These are phyloP conservation scores for Garrulus glandarius DNA, from an alignment of 2,797 vertebrate species.

Conservation along the genomic window DNA sequence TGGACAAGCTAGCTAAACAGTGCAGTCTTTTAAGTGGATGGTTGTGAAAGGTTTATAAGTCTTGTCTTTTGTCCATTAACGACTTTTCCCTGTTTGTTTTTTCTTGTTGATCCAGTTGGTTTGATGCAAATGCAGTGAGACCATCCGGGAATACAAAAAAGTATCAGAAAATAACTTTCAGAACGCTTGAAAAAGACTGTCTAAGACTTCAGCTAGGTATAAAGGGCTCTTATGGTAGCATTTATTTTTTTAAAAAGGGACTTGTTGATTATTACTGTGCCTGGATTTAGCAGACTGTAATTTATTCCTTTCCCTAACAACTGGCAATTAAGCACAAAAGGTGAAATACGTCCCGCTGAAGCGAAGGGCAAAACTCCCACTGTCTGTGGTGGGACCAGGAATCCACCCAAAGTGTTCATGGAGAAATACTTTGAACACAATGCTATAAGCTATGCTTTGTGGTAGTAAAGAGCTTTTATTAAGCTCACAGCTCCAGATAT, in stretches of 20 bases:
- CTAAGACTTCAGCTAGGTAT: background rate
- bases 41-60: slow-evolving; percentile 40
- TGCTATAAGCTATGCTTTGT: background rate
- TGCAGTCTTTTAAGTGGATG: slow-evolving; percentile 15
- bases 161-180: slow-evolving; percentile 6
- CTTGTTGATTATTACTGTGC: background rate
- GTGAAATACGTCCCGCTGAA: background rate
- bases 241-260: background rate
- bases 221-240: background rate
- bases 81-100: background rate
- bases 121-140: slow-evolving; percentile 15
- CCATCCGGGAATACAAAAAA: background rate
- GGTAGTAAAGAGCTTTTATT: background rate
- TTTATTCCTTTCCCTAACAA: background rate
- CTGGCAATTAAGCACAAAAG: background rate
- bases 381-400: background rate
- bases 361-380: background rate
- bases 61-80: slow-evolving; percentile 10
- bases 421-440: background rate
- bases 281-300: background rate
- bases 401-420: background rate
- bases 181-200: background rate
- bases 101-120: slow-evolving; percentile 13
- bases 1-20: slow-evolving; percentile 39
- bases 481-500: background rate